Evolutionary conservation across 1,140 invertebrate species (phyloP).

Genomic region (Drosophila triauraria): DNA sequence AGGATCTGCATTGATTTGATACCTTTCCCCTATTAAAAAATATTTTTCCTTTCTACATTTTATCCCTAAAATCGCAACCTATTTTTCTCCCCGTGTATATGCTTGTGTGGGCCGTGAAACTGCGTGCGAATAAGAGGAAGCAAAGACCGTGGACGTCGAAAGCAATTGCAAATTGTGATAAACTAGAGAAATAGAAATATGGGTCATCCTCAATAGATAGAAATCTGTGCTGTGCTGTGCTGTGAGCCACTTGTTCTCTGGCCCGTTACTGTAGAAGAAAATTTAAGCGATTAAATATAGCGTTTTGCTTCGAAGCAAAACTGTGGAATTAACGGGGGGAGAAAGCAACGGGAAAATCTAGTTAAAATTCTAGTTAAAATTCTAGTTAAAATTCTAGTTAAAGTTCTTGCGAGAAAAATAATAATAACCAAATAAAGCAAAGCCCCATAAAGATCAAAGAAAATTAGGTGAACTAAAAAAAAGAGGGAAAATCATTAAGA

Average conservation of each 20-base stretch:
- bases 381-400: background rate
- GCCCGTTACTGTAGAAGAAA: constrained; percentile 20
- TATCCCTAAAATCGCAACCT: accelerated
- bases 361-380: background rate
- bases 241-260: constrained; percentile 39
- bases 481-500: background rate
- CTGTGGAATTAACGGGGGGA: constrained; percentile 1
- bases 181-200: constrained; percentile 44
- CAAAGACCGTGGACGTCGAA: constrained; percentile 34
- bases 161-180: constrained; percentile 53
- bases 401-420: background rate
- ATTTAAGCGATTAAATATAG: constrained; percentile 13
- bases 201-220: constrained; percentile 43
- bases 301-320: constrained; percentile 5
- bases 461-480: background rate
- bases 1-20: no score
- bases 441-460: background rate
- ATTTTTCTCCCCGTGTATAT: background rate
- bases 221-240: constrained; percentile 14
- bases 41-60: background rate
- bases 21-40: no score
- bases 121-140: constrained; percentile 27
- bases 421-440: background rate
- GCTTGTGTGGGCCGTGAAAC: constrained; percentile 40
- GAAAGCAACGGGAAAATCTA: background rate